These are phyloP conservation scores for Channa striata DNA, from an alignment of 2,797 vertebrate genomes.

Conservation along the genomic window DNA sequence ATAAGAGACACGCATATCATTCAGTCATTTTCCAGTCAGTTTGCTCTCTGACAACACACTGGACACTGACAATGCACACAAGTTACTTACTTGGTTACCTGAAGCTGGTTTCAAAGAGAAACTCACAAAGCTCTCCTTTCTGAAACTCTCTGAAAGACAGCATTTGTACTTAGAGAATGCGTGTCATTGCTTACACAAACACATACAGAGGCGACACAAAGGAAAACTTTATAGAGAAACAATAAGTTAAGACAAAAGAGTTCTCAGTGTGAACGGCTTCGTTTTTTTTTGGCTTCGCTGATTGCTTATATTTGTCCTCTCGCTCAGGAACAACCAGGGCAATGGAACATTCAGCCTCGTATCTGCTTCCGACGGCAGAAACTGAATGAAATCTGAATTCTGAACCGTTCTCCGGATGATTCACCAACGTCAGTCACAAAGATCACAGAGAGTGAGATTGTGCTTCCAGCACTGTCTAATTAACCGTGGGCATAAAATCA, in stretches of 20 bases:
- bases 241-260: conserved; percentile 29
- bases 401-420: neutral
- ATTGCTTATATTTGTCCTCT: neutral
- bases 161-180: conserved; percentile 17
- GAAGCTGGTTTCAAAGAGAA: conserved; percentile 78
- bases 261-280: neutral
- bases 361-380: neutral
- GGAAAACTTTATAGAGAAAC: conserved; percentile 13
- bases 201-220: conserved; percentile 14
- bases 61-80: neutral
- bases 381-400: neutral
- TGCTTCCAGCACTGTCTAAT: neutral
- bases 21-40: neutral
- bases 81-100: conserved; percentile 78
- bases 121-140: conserved; percentile 80
- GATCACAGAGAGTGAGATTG: neutral
- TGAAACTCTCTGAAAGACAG: conserved; percentile 81
- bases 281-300: neutral
- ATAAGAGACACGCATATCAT: conserved; percentile 16
- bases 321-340: neutral
- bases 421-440: neutral
- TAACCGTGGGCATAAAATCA: too few relatives aligned
- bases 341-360: neutral
- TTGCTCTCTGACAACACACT: neutral
- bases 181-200: conserved; percentile 37